Evolutionary conservation across 2,888 invertebrate genomes (phyloP), one percentile per base, ranked within the genome.

Genomic region (Chloroclystis v-ata): DNA sequence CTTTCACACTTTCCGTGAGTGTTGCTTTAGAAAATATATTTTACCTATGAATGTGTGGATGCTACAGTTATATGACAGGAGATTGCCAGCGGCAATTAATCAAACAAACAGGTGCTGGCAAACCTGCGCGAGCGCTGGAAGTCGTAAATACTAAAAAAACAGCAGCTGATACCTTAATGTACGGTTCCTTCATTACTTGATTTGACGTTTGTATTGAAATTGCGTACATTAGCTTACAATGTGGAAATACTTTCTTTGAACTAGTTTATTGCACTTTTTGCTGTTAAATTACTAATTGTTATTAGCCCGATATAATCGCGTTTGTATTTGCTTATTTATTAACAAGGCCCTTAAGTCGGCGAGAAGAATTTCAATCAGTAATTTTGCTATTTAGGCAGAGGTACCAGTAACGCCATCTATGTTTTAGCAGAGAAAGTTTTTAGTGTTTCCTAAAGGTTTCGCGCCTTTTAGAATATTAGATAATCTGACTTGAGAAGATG

Each of bases 41-140:
- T 48, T 12, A 37, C 24, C 37, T 33, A 14, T 42, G 35, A 40
- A 50, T 43, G 60, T 61, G 67, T 65, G 60, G 58, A 58, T 69
- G 65, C 65, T 65, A 71, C 72, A 72, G 74, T 76, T 76, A 76
- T 71, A 77, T 74, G 76, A 78, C 79, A 74, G 65, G 61, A 63
- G 68, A 77, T 75, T 75, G 75, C 64, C 64, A 59, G 57, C 57
- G 63, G 63, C 70, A 71, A 82, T 84, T 82, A 82, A 84, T 85
- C 81, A 82, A 75, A 71, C 53, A 60, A 76, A 83, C 83, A 85
- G 84, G 82, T 84, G 82, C 73, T 54, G 63, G 69, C 67, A 79
- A 82, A 78, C 77, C 76, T 77, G 78, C 77, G 67, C 61, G 60
- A 54, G 52, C 46, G 50, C 46, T 66, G 79, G 54, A 51, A 54